Evolutionary conservation across 2,113 vertebrate species (phyloP).

Genomic region (Vulpes lagopus): DNA sequence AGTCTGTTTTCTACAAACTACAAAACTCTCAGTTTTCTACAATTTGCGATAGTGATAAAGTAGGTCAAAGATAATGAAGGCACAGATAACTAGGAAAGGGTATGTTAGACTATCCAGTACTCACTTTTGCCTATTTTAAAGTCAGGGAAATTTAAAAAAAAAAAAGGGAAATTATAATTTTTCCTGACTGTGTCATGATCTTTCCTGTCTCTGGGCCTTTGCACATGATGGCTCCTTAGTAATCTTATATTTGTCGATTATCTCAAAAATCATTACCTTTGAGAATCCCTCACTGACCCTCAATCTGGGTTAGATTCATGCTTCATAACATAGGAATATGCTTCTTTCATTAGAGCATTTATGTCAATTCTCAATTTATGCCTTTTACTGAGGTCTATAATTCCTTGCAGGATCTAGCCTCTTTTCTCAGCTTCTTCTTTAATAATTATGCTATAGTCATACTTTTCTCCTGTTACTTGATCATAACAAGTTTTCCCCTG

Average conservation of each 20-base stretch:
- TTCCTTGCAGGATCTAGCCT: neutral
- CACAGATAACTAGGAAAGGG: neutral
- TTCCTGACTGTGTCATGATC: neutral
- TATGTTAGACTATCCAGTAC: neutral
- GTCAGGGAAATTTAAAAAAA: no score
- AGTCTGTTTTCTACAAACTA: neutral
- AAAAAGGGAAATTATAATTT: neutral
- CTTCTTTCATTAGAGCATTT: neutral
- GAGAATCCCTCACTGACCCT: neutral
- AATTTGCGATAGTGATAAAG: conserved; percentile 10
- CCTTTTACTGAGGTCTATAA: neutral
- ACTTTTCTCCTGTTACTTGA: neutral
- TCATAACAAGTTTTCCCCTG: neutral
- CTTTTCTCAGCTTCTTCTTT: neutral
- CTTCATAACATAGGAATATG: neutral
- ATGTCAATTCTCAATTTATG: neutral
- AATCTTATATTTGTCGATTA: neutral
- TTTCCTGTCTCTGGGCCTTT: neutral
- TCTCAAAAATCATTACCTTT: neutral
- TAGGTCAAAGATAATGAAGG: neutral
- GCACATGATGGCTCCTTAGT: neutral
- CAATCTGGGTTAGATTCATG: neutral
- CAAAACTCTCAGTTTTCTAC: conserved; percentile 37
- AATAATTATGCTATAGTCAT: neutral
- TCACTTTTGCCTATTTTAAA: neutral